Percentiles rank a stretch among this genome's conserved stretches.
Conservation (phyloP, 2,888 invertebrate species). For the Microlaimidae sp. region DNA sequence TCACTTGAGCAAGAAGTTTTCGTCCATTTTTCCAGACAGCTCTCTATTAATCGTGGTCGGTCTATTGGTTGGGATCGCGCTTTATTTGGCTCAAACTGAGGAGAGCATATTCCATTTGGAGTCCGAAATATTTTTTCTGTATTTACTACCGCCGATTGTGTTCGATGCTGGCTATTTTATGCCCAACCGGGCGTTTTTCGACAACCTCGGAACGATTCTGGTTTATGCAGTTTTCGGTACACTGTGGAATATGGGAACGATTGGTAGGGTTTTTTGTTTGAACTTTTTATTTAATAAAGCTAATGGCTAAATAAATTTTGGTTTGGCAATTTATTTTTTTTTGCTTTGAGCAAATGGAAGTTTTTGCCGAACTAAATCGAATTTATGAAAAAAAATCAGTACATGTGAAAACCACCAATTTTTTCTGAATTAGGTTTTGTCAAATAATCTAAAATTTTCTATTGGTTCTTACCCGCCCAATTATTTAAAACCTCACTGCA, state of each 20-base stretch:
- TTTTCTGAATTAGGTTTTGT: no score
- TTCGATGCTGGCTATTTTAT: conserved; percentile 98
- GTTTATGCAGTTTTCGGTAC: conserved; percentile 79
- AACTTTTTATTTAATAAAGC: no score
- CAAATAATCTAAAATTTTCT: no score
- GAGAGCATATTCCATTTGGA: conserved; percentile 57
- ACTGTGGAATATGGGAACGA: conserved; percentile 66
- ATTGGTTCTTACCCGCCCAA: no score
- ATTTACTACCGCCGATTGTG: conserved; percentile 93
- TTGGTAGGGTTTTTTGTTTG: no score
- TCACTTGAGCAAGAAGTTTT: conserved; percentile 77
- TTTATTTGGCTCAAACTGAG: conserved; percentile 47
- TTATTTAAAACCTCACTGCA: no score
- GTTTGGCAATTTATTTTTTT: no score
- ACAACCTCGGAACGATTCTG: conserved; percentile 87
- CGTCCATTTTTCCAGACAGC: conserved; percentile 86
- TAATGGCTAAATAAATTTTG: no score
- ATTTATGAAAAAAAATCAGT: no score
- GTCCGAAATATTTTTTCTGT: conserved; percentile 88
- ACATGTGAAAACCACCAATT: no score
- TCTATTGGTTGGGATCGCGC: conserved; percentile 65
- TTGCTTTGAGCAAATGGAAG: no score
- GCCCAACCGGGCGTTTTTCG: conserved; percentile 93
- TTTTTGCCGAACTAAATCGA: no score
- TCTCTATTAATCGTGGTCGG: conserved; percentile 89